phyloP scores from a whole-genome alignment of 2,113 vertebrate genomes.

The Taurulus bubalis region DNA sequence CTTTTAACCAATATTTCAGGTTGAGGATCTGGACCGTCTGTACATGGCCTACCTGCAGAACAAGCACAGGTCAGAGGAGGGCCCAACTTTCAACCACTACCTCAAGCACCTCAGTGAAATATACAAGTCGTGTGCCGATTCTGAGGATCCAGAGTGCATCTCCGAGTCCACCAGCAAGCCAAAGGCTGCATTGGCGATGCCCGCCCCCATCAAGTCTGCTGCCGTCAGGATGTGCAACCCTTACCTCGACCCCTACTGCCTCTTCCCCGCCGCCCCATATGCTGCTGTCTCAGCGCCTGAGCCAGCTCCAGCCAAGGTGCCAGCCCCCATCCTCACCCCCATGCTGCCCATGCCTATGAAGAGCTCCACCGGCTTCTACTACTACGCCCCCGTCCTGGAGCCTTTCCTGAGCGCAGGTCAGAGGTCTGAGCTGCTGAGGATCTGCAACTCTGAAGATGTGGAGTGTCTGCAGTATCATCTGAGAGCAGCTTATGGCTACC shows the following conservation, averaged over 20 bases:
- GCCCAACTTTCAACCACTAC: conserved; percentile 80
- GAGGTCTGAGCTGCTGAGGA: conserved; percentile 80
- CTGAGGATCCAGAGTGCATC: conserved; percentile 85
- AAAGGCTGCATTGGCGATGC: conserved; percentile 80
- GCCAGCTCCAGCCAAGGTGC: conserved; percentile 61
- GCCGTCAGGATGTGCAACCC: conserved; percentile 80
- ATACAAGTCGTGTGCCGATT: conserved; percentile 83
- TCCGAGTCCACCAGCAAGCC: conserved; percentile 84
- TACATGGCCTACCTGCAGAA: conserved; percentile 84
- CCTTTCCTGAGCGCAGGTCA: conserved; percentile 79
- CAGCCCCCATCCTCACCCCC: conserved; percentile 74
- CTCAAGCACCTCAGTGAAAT: conserved; percentile 83
- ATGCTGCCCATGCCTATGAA: conserved; percentile 71
- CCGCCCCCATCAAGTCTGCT: conserved; percentile 72
- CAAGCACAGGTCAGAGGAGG: conserved; percentile 82
- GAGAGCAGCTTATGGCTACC: conserved; percentile 83
- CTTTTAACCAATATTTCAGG: conserved; percentile 52
- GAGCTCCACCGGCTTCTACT: conserved; percentile 71
- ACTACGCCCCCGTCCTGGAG: conserved; percentile 78
- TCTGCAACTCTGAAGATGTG: conserved; percentile 82
- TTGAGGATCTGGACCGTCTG: conserved; percentile 83
- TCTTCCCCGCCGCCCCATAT: conserved; percentile 60
- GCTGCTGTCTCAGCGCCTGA: conserved; percentile 42
- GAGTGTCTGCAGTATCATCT: conserved; percentile 87
- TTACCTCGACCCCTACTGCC: conserved; percentile 83